Evolutionary conservation across 1,140 invertebrate species (phyloP).

Genomic region (Stratiolaelaps scimitus): DNA sequence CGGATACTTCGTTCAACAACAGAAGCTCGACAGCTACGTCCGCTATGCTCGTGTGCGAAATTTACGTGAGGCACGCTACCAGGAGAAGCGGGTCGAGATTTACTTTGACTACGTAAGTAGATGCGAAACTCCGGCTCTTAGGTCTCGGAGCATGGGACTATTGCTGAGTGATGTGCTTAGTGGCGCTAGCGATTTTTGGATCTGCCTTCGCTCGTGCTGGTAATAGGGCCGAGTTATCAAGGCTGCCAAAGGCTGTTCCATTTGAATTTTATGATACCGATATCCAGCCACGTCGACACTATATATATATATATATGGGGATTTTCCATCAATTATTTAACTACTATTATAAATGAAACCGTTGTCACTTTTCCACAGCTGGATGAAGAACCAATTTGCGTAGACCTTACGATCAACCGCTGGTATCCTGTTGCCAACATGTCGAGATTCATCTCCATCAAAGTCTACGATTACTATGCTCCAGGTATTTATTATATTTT

Average conservation of each 20-base stretch:
- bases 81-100: constrained; percentile 68
- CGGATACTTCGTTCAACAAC: constrained; percentile 83
- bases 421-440: constrained; percentile 94
- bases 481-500: constrained; percentile 62
- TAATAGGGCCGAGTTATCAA: too few relatives aligned
- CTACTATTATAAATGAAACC: too few relatives aligned
- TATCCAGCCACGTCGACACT: too few relatives aligned
- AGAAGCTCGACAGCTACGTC: constrained; percentile 70
- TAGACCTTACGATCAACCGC: constrained; percentile 78
- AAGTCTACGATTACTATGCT: constrained; percentile 90
- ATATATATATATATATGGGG: too few relatives aligned
- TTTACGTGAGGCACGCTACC: constrained; percentile 68
- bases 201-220: too few relatives aligned
- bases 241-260: too few relatives aligned
- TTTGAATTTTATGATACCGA: too few relatives aligned
- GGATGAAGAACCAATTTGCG: constrained; percentile 65
- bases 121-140: not conserved
- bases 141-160: not conserved
- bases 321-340: too few relatives aligned
- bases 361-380: too few relatives aligned
- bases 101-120: constrained; percentile 80
- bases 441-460: constrained; percentile 73
- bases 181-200: too few relatives aligned
- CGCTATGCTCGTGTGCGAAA: constrained; percentile 55
- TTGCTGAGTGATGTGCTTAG: too few relatives aligned